Evolutionary conservation across 2,888 invertebrate genomes (phyloP), one percentile per base, ranked within the genome.

Genomic region (Nomada goodeniana): DNA sequence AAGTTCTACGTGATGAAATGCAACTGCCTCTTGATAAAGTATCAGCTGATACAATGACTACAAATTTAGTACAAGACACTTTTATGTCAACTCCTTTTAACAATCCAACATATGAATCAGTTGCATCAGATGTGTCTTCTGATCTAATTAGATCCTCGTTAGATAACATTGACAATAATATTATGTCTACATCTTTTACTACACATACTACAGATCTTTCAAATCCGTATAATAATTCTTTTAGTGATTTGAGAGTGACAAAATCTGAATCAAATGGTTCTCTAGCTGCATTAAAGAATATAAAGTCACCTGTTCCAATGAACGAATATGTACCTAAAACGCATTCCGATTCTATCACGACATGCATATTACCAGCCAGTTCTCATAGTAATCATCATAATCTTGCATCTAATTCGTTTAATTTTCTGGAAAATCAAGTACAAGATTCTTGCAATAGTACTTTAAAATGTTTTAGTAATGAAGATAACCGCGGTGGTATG

Each of bases 121-220:
- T 80, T 44, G 71, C 85, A 0, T 79, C 88, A 23, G 88, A 91
- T n/a, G 85, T 87, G 44, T 77, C 87, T 20, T 82, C 88, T 1
- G 85, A 79, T 60, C 71, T 88, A 50, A 75, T 88, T n/a, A 75
- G 84, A 26, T 84, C 85, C 53, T 82, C 89, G 0, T 84, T 88
- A 60, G 85, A 87, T 18, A 90, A 86, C 50, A 79, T 88, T 9
- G 91, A 89, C 29, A 89, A 74, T 53, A 91, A 92, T 74, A 85
- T 92, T 9, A 92, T 91, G 90, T 91, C 92, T 2, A 92, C 92
- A 18, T 92, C 93, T 23, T 93, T 93, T 63, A 90, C 87, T 65
- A 89, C 86, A 9, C 70, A 70, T 53, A 57, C 69, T 23, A 29
- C 79, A 13, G 78, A 73, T 26, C 71, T 68, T 70, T 70, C 86